Percentiles rank a stretch among this genome's conserved stretches.
Conservation (phyloP, 2,888 invertebrate genomes). For the Mechanitis mazaeus region DNA sequence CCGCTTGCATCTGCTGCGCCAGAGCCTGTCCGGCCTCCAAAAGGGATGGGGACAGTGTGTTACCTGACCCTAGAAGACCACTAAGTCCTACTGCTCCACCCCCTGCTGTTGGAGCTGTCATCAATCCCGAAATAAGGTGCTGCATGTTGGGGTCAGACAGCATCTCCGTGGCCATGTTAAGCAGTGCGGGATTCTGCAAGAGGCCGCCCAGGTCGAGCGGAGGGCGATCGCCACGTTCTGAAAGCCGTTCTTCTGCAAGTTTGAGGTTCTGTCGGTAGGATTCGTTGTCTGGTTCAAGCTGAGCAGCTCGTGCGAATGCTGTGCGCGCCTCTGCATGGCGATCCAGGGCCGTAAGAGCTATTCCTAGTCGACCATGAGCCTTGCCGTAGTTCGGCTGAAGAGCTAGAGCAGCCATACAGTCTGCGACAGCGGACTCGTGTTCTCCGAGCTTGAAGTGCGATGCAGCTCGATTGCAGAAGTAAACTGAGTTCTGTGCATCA, state of each 20-base stretch:
- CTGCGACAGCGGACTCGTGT: constrained; percentile 89
- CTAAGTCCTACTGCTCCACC: constrained; percentile 22
- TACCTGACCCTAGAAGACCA: constrained; percentile 9
- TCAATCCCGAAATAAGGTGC: constrained; percentile 81
- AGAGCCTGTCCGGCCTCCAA: constrained; percentile 85
- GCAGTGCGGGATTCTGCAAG: constrained; percentile 87
- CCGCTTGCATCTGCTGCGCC: constrained; percentile 87
- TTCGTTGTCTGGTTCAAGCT: constrained; percentile 94
- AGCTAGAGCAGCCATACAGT: constrained; percentile 91
- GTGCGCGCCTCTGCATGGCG: constrained; percentile 89
- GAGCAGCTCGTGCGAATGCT: constrained; percentile 91
- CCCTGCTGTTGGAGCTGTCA: constrained; percentile 49
- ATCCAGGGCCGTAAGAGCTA: constrained; percentile 90
- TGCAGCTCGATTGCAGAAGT: constrained; percentile 98
- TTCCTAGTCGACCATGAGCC: constrained; percentile 94
- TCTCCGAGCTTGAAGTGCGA: constrained; percentile 93
- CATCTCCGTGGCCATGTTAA: constrained; percentile 91
- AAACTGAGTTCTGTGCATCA: constrained; percentile 93
- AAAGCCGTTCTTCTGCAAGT: constrained; percentile 83
- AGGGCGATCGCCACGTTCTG: constrained; percentile 80
- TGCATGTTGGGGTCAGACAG: constrained; percentile 90
- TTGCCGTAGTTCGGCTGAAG: constrained; percentile 96
- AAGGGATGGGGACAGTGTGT: constrained; percentile 48
- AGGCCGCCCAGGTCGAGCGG: constrained; percentile 79
- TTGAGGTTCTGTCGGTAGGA: constrained; percentile 91